A percentile compares a stretch with the other conserved stretches of the same genome.
phyloP scores from a whole-genome alignment of 2,797 vertebrate genomes.

The Eulemur coronatus region DNA sequence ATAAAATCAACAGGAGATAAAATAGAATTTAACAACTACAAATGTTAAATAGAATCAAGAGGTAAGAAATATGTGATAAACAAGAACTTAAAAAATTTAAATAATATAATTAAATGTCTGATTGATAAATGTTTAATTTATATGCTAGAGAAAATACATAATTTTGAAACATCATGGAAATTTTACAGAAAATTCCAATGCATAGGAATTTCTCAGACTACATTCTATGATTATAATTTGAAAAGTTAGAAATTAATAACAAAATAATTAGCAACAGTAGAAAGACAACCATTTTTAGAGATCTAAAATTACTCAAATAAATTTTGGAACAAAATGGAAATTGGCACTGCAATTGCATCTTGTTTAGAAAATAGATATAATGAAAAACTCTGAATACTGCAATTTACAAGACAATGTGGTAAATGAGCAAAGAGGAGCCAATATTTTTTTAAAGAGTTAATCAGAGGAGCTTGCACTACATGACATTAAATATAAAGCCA shows the following conservation, averaged over 20 bases:
- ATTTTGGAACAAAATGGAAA: not conserved
- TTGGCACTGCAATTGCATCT: not conserved
- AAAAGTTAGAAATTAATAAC: not conserved
- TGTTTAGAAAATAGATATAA: not conserved
- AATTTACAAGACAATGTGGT: not conserved
- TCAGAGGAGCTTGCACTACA: not conserved
- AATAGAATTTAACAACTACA: not conserved
- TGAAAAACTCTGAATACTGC: not conserved
- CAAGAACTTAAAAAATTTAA: not conserved
- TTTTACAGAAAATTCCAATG: not conserved
- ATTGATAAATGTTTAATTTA: conserved; percentile 6
- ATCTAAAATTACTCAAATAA: conserved; percentile 1
- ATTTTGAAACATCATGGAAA: conserved; percentile 15
- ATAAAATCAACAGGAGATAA: not conserved
- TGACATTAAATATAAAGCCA: not conserved
- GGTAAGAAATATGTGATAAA: not conserved
- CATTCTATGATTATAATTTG: not conserved
- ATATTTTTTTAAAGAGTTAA: not conserved
- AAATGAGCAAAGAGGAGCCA: not conserved
- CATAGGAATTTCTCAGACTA: not conserved
- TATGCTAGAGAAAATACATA: not conserved
- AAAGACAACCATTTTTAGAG: not conserved
- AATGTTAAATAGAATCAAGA: not conserved
- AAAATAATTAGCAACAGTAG: not conserved
- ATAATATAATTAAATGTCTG: not conserved